Evolutionary conservation across 2,113 vertebrate genomes (phyloP), one percentile per base, ranked within the genome.

Genomic region (Takifugu bimaculatus): DNA sequence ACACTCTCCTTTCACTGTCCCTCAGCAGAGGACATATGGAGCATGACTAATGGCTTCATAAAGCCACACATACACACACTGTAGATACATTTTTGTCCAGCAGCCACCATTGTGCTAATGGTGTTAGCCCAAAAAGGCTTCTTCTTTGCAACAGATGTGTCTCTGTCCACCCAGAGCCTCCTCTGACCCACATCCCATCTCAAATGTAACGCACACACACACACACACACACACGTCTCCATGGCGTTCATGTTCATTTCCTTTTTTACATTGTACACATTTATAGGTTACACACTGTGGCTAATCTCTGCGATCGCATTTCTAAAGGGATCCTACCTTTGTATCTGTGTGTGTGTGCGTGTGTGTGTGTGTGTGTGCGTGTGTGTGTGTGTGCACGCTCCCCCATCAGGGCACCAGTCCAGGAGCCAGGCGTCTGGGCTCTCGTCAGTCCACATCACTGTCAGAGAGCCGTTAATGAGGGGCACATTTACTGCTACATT

Each of bases 401-500:
- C 89, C 77, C 84, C 85, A 75, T 88, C 78, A 77, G 69, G 84
- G 85, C 91, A 87, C 85, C 86, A 78, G 80, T 93, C 85, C 79
- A 75, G 90, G 90, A 91, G 90, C 79, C 81, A 85, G 84, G 82
- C 87, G 54, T 88, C 88, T 76, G 80, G 80, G 71, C 88, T 88
- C 86, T 91, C 88, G 90, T 96, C 95, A 93, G 66, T 80, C 85
- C 86, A 78, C 89, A 94, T 97, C 91, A 95, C 84, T 87, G 79
- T 98, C 94, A 95, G 83, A 80, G 84, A 85, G 84, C 81, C 78
- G 89, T 91, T 95, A 94, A 96, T 95, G 93, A 94, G 92, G 88
- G 88, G 79, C 82, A 91, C 91, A 91, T 93, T 93, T 93, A 86
- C 90, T 89, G 91, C 88, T 91, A 90, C 90, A 93, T 96, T 95